Conservation (phyloP, 1,140 invertebrate species). For the Megalopta genalis region DNA sequence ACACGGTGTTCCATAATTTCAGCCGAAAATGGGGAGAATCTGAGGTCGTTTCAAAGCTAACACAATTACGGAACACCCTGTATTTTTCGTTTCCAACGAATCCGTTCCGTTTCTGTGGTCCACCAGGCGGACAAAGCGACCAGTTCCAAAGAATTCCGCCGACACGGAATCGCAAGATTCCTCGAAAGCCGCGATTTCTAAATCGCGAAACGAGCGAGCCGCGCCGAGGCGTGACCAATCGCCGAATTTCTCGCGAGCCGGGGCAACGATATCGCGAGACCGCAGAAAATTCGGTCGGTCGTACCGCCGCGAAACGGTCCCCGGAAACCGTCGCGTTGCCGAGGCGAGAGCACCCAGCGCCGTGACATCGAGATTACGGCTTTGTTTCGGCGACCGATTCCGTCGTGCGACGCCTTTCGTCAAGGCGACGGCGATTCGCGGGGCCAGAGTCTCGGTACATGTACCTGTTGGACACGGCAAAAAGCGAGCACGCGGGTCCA, state of each 20-base stretch:
- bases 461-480: constrained; percentile 51
- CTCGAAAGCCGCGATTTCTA: background rate
- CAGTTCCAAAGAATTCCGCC: too few relatives aligned
- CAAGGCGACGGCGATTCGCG: constrained; percentile 29
- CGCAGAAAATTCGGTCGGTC: background rate
- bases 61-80: too few relatives aligned
- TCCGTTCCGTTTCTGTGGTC: too few relatives aligned
- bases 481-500: background rate
- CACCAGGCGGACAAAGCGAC: too few relatives aligned
- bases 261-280: background rate
- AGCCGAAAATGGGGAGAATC: too few relatives aligned
- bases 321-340: too few relatives aligned
- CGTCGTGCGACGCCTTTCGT: constrained; percentile 10
- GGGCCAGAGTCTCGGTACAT: background rate
- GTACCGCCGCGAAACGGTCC: too few relatives aligned
- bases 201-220: background rate
- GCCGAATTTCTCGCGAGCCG: background rate
- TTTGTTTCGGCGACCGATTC: background rate
- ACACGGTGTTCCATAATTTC: too few relatives aligned
- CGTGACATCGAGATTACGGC: background rate
- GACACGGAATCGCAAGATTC: background rate
- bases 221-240: background rate
- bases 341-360: too few relatives aligned
- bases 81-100: too few relatives aligned
- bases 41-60: too few relatives aligned